These are phyloP conservation scores for Uloborus diversus DNA, from an alignment of 1,140 invertebrate species.

Conservation along the genomic window DNA sequence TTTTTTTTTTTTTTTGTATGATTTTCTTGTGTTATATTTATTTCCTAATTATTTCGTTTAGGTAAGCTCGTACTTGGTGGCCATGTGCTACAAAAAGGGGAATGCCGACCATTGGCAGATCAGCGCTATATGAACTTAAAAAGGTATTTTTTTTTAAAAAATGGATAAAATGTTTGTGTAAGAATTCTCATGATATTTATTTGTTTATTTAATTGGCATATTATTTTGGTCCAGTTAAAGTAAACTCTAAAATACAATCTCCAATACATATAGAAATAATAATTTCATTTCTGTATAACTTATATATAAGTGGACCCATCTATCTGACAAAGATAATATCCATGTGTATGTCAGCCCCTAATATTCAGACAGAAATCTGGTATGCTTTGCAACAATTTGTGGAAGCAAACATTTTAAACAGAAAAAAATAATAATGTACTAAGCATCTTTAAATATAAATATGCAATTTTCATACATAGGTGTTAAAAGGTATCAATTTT, in stretches of 20 bases:
- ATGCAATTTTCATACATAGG: no score
- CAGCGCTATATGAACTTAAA: conserved; percentile 90
- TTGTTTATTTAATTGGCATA: not conserved
- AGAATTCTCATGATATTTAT: no score
- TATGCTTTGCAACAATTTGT: no score
- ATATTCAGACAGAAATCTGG: no score
- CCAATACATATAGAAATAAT: not conserved
- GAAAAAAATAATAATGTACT: no score
- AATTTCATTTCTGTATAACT: not conserved
- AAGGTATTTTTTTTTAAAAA: conserved; percentile 65
- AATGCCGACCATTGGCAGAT: conserved; percentile 89
- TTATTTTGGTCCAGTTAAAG: not conserved
- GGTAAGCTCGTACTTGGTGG: conserved; percentile 91
- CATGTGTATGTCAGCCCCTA: no score
- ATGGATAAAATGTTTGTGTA: no score
- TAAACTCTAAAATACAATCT: not conserved
- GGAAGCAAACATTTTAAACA: no score
- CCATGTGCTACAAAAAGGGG: conserved; percentile 91
- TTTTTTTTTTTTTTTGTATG: not conserved
- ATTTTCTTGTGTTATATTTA: not conserved
- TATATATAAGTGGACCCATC: not conserved
- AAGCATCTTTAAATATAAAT: no score
- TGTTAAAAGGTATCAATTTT: no score
- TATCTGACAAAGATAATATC: no score
- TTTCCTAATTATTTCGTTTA: conserved; percentile 1